Conservation (phyloP, 2,888 invertebrate genomes). For the Leptopterna dolabrata region DNA sequence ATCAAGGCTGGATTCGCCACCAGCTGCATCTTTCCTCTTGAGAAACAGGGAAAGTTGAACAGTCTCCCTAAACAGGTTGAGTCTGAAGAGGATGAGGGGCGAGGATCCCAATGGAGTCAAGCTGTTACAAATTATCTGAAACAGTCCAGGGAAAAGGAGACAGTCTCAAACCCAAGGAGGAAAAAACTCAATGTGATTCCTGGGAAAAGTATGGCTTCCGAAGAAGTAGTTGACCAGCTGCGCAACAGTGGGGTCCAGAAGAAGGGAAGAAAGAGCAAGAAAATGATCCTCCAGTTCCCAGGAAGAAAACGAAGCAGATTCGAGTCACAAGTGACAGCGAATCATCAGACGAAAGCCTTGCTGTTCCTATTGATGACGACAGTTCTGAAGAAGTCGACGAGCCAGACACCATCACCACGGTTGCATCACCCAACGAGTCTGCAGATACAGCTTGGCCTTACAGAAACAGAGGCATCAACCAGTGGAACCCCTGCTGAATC, state of each 20-base stretch:
- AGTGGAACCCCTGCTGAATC: neutral
- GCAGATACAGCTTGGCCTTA: neutral
- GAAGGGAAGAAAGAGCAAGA: neutral
- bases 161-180: neutral
- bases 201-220: neutral
- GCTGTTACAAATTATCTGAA: no score
- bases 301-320: no score
- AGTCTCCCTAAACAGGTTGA: neutral
- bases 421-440: no score
- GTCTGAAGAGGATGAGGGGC: neutral
- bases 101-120: neutral
- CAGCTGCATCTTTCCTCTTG: neutral
- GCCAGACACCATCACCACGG: no score
- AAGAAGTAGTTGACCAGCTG: neutral
- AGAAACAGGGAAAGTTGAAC: neutral
- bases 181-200: neutral
- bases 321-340: neutral
- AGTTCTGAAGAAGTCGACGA: no score
- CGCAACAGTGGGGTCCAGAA: neutral
- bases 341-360: neutral
- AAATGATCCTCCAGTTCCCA: neutral
- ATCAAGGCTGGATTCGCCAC: neutral
- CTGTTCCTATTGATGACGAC: neutral
- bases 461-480: neutral
- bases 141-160: neutral